A percentile compares a stretch with the other conserved stretches of the same genome.
These are phyloP conservation scores for Cisticola juncidis DNA, from an alignment of 2,113 vertebrate species.

Conservation along the genomic window DNA sequence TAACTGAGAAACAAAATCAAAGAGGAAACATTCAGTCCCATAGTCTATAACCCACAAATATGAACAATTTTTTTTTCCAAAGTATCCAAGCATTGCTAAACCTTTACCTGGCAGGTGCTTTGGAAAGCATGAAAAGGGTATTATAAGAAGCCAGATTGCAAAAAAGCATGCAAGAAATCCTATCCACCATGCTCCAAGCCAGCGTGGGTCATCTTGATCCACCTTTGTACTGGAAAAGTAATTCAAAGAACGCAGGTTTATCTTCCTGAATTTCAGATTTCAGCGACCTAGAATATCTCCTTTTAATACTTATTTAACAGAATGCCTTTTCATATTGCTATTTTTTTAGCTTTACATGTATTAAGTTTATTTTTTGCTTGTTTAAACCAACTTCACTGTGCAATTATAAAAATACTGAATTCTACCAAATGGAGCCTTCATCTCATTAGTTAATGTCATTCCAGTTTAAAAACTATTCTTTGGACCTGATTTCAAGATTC, in stretches of 20 bases:
- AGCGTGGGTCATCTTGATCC: slow-evolving; percentile 73
- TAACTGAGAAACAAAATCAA: not conserved
- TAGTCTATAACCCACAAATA: not conserved
- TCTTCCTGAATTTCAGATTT: not conserved
- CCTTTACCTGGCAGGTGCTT: slow-evolving; percentile 80
- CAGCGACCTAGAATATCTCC: not conserved
- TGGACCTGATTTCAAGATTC: not conserved
- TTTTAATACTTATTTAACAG: not conserved
- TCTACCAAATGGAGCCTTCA: not conserved
- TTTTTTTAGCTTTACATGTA: not conserved
- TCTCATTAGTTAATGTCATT: not conserved
- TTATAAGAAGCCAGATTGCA: slow-evolving; percentile 72
- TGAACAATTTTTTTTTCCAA: not conserved
- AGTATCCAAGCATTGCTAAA: not conserved
- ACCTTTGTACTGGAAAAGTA: slow-evolving; percentile 43
- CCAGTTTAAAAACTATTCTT: not conserved
- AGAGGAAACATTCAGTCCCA: not conserved
- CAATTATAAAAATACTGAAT: not conserved
- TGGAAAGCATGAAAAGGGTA: slow-evolving; percentile 81
- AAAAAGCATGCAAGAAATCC: slow-evolving; percentile 75
- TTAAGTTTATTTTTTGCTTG: not conserved
- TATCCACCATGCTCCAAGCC: slow-evolving; percentile 86
- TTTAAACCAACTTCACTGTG: not conserved
- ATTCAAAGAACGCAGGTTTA: not conserved
- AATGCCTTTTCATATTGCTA: not conserved